Conservation (phyloP, 2,113 vertebrate species). For the Rhea americana region DNA sequence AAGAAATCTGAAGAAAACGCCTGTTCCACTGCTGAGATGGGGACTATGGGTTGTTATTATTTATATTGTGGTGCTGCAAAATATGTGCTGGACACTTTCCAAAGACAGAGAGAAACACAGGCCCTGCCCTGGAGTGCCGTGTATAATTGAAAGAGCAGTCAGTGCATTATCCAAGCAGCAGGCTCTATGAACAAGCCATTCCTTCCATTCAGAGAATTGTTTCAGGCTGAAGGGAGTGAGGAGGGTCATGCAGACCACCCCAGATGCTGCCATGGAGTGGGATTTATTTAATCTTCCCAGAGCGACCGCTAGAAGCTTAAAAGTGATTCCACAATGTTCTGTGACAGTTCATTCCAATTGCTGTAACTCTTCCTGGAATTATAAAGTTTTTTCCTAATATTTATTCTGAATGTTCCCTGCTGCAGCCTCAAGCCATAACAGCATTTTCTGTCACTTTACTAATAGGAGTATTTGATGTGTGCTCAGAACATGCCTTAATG, state of each 20-base stretch:
- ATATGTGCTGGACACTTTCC: constrained; percentile 48
- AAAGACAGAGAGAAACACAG: constrained; percentile 11
- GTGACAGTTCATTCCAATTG: constrained; percentile 55
- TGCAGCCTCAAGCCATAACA: constrained; percentile 60
- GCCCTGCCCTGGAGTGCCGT: constrained; percentile 20
- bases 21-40: constrained; percentile 24
- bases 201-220: constrained; percentile 50
- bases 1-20: constrained; percentile 46
- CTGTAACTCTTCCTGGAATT: constrained; percentile 63
- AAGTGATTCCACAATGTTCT: constrained; percentile 54
- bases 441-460: constrained; percentile 59
- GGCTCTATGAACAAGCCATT: neutral
- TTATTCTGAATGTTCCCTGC: constrained; percentile 62
- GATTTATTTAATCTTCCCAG: constrained; percentile 54
- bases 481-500: constrained; percentile 28
- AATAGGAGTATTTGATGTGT: constrained; percentile 38
- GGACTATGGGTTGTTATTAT: constrained; percentile 63
- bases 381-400: constrained; percentile 53
- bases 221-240: constrained; percentile 37
- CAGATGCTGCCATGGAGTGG: constrained; percentile 2
- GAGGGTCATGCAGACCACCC: constrained; percentile 47
- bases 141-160: constrained; percentile 42
- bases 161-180: neutral
- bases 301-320: constrained; percentile 19
- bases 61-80: constrained; percentile 57